A percentile compares a stretch with the other conserved stretches of the same genome.
Evolutionary conservation across 2,797 vertebrate genomes (phyloP).

Genomic region (Margarornis squamiger): DNA sequence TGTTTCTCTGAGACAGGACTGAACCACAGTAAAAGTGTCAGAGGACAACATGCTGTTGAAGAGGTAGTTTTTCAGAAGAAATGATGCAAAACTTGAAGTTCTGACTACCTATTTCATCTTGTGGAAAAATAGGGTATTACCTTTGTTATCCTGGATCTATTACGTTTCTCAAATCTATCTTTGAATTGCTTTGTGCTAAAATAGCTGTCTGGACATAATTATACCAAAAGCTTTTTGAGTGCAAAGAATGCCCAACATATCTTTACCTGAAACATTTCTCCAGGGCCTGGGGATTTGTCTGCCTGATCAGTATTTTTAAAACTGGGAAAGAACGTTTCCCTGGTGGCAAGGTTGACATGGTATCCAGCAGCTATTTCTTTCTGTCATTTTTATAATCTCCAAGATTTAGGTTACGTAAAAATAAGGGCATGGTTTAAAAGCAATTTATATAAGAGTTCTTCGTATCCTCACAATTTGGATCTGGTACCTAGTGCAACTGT

Average conservation of each 20-base stretch:
- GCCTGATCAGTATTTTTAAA: neutral
- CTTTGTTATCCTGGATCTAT: neutral
- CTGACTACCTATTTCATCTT: constrained; percentile 6
- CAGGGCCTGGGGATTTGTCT: neutral
- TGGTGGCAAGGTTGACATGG: neutral
- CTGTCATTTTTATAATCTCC: neutral
- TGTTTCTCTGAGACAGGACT: neutral
- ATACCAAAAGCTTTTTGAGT: neutral
- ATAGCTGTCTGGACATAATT: neutral
- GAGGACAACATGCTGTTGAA: neutral
- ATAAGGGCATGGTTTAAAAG: neutral
- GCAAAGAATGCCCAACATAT: neutral
- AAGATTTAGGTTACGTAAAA: neutral
- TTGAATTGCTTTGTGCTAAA: neutral
- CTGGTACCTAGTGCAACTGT: neutral
- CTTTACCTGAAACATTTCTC: neutral
- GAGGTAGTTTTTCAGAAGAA: neutral
- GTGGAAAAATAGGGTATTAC: neutral
- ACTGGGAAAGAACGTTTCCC: neutral
- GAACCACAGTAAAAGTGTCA: neutral
- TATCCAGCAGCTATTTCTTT: neutral
- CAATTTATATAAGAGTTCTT: neutral
- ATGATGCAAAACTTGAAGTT: neutral
- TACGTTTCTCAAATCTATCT: neutral
- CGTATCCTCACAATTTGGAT: neutral